Evolutionary conservation across 2,113 vertebrate genomes (phyloP).

Genomic region (Podarcis raffonei): DNA sequence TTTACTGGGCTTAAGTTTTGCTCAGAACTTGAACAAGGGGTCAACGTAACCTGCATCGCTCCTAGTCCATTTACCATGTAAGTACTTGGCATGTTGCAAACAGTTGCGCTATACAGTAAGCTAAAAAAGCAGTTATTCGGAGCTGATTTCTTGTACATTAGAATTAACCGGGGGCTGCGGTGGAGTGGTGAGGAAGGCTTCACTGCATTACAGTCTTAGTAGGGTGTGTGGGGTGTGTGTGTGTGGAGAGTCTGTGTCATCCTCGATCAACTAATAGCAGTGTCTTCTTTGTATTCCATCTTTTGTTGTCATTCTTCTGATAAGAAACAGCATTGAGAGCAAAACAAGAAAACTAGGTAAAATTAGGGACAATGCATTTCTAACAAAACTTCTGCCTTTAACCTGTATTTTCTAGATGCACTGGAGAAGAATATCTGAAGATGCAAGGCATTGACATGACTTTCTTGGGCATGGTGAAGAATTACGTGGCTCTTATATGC

Average conservation of each 20-base stretch:
- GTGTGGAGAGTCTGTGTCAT: too few relatives aligned
- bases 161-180: not conserved
- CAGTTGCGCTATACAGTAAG: not conserved
- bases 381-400: not conserved
- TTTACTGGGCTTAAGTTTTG: conserved; percentile 76
- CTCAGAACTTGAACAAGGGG: not conserved
- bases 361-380: not conserved
- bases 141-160: not conserved
- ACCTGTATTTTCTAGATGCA: conserved; percentile 63
- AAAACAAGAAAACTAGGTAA: not conserved
- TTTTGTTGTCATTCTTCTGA: accelerated
- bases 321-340: not conserved
- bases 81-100: conserved; percentile 24
- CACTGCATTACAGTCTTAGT: not conserved
- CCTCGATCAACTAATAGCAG: not conserved
- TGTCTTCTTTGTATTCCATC: not conserved
- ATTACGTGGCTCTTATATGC: conserved; percentile 76
- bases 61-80: conserved; percentile 8
- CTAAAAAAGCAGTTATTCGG: not conserved
- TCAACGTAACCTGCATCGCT: conserved; percentile 13
- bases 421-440: conserved; percentile 71
- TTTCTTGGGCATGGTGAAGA: conserved; percentile 78
- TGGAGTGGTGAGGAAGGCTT: not conserved
- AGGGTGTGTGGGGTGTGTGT: too few relatives aligned
- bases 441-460: conserved; percentile 75